phyloP scores from a whole-genome alignment of 2,113 vertebrate species.

The Solea solea region DNA sequence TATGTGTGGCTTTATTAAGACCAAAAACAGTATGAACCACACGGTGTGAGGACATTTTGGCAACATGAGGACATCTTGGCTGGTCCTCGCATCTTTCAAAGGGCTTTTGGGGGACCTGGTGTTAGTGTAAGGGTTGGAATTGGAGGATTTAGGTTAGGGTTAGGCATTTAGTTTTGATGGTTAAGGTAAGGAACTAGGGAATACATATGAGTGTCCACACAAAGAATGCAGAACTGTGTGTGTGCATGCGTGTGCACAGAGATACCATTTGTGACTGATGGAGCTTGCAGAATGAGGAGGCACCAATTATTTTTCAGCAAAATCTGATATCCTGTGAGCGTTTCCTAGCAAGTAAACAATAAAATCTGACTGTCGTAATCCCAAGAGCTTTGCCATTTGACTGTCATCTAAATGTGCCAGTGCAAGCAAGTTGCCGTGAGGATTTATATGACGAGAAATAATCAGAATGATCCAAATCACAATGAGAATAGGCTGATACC shows the following conservation, averaged over 20 bases:
- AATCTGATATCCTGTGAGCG: slow-evolving; percentile 32
- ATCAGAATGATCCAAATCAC: slow-evolving; percentile 17
- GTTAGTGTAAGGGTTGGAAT: too few relatives aligned
- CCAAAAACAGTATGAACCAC: too few relatives aligned
- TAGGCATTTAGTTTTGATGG: too few relatives aligned
- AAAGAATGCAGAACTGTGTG: background rate
- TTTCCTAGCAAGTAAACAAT: slow-evolving; percentile 26
- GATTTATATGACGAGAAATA: slow-evolving; percentile 21
- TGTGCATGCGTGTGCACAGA: background rate
- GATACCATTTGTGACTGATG: slow-evolving; percentile 34
- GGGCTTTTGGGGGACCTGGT: too few relatives aligned
- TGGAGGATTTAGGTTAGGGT: too few relatives aligned
- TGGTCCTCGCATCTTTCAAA: too few relatives aligned
- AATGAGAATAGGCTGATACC: slow-evolving; percentile 7
- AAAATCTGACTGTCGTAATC: slow-evolving; percentile 24
- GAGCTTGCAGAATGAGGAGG: slow-evolving; percentile 16
- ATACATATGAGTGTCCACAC: too few relatives aligned
- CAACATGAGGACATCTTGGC: too few relatives aligned
- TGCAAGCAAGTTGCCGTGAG: background rate
- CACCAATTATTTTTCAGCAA: slow-evolving; percentile 23
- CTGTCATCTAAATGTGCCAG: slow-evolving; percentile 5
- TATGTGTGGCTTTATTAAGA: too few relatives aligned
- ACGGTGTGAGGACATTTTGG: too few relatives aligned
- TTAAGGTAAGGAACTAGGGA: too few relatives aligned
- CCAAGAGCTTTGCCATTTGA: slow-evolving; percentile 13